Percentiles rank a stretch among this genome's conserved stretches.
Evolutionary conservation across 2,888 invertebrate species (phyloP).

Genomic region (Chrysolina haemoptera): DNA sequence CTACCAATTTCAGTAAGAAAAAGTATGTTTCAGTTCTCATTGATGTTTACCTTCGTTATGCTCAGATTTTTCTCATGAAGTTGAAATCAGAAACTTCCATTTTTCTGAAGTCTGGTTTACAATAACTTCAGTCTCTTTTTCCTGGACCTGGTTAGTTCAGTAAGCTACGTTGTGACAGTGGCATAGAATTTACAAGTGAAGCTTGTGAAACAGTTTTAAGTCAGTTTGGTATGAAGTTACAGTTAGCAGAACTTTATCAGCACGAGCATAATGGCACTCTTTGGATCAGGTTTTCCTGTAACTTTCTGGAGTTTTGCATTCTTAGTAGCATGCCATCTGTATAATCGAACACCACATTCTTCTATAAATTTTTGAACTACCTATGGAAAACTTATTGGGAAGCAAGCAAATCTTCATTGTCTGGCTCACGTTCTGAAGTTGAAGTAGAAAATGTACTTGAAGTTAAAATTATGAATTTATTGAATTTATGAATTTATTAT

Average conservation of each 20-base stretch:
- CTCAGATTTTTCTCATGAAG: neutral
- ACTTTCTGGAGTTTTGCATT: neutral
- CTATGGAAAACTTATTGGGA: neutral
- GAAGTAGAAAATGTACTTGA: neutral
- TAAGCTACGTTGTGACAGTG: neutral
- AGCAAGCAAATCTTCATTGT: neutral
- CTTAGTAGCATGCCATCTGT: neutral
- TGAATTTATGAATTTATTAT: too few relatives aligned
- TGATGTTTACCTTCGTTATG: neutral
- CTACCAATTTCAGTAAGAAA: neutral
- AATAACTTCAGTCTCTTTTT: neutral
- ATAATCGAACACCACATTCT: neutral
- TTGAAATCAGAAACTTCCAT: neutral
- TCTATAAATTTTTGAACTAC: neutral
- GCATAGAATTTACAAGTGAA: neutral
- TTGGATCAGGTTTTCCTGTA: neutral
- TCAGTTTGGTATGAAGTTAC: neutral
- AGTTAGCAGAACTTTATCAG: neutral
- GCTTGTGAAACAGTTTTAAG: neutral
- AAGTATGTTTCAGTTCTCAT: neutral
- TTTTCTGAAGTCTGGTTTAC: neutral
- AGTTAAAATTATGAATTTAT: neutral
- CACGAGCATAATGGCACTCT: slow-evolving; percentile 4
- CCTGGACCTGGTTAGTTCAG: neutral
- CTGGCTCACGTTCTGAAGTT: neutral